Percentiles rank a stretch among this genome's conserved stretches.
These are phyloP conservation scores for Malacosoma neustria DNA, from an alignment of 2,888 invertebrate species.

Conservation along the genomic window DNA sequence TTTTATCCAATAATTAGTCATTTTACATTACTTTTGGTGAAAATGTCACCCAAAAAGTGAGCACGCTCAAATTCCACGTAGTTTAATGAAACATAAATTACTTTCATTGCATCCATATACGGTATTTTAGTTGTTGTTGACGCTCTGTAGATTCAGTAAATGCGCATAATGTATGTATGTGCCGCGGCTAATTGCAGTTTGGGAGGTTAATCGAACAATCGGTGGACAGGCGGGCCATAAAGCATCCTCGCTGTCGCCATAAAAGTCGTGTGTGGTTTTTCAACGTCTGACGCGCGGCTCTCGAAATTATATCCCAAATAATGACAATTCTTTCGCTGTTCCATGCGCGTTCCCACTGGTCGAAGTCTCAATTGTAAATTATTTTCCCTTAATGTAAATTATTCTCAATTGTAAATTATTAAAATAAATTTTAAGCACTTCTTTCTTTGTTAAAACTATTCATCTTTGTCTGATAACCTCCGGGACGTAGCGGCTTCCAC, in stretches of 20 bases:
- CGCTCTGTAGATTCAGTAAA: conserved; percentile 6
- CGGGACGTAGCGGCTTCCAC: too few species aligned
- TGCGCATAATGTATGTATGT: conserved; percentile 21
- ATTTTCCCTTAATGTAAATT: too few species aligned
- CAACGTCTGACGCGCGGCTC: conserved; percentile 44
- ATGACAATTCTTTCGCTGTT: conserved; percentile 40
- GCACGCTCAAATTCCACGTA: too few species aligned
- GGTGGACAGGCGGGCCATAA: conserved; percentile 46
- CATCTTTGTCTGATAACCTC: too few species aligned
- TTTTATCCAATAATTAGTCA: too few species aligned
- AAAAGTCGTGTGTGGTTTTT: conserved; percentile 66
- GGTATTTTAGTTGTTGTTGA: conserved; percentile 1
- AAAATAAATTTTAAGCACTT: too few species aligned
- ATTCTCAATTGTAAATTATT: too few species aligned
- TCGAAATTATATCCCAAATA: conserved; percentile 55
- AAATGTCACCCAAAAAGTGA: too few species aligned
- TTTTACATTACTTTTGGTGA: too few species aligned
- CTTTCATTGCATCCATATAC: background rate
- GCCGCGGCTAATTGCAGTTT: conserved; percentile 41
- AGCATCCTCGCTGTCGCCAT: conserved; percentile 53
- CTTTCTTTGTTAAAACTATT: too few species aligned
- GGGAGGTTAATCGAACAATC: conserved; percentile 50
- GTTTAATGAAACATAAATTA: too few species aligned
- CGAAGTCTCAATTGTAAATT: background rate
- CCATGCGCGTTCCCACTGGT: conserved; percentile 21